Base-by-base conservation (phyloP, 1,140 invertebrate genomes). In the Calosoma granatense region DNA sequence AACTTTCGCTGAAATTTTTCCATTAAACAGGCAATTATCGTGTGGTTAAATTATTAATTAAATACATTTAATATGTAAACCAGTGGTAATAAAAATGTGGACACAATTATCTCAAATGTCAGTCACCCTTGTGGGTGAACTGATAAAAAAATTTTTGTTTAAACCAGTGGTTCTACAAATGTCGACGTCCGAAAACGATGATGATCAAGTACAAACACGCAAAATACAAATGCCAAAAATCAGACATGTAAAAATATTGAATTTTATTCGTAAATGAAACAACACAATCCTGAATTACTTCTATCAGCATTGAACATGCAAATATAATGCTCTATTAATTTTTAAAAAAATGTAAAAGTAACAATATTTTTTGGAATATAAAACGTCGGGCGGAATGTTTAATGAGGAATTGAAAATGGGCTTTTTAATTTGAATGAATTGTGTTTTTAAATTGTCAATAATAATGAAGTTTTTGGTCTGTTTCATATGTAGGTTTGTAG, bases 151-250 rank as follows among this genome's bases (percentile, higher is more conserved):
- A 36, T 36, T 6, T 36, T 36, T 9, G 6, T 36, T n/a, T 36
- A 36, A n/a, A 36, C n/a, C n/a, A n/a, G n/a, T 36, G 26, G 6
- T 47, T 47, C 15, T 47, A 47, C 4, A 47, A 47, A 47, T 47
- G 4, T 17, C 41, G 9, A 4, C 41, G 41, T 4, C 41, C 41
- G 17, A 47, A 12, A 11, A 47, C 15, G 17, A 47, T 47, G 4
- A 47, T 11, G 17, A 47, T 17, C 17, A 47, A 47, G 17, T 47
- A 47, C 3, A 47, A 11, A 47, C 41, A 47, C 4, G 15, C 41
- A 47, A 47, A 47, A 17, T 47, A 47, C 9, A 47, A 47, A 47
- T 47, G 41, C 41, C 41, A 47, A 17, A 47, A 47, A 17, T 47
- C 41, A 47, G 6, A 11, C 6, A 47, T 11, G 15, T 6, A 47